These are phyloP conservation scores for Sebastes oblongus DNA, from an alignment of 2,797 vertebrate genomes.

Conservation along the genomic window DNA sequence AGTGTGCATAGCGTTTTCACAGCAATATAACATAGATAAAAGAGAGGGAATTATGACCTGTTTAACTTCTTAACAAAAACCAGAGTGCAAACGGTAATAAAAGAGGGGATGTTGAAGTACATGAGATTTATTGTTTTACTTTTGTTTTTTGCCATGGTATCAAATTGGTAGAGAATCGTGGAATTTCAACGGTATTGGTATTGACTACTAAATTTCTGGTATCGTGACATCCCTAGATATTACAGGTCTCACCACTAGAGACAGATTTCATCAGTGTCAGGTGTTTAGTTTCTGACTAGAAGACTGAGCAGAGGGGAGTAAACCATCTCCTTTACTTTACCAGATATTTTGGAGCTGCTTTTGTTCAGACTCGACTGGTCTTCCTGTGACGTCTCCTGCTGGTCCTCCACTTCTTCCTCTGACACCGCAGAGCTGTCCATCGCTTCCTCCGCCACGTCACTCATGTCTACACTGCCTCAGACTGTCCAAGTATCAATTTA, in stretches of 20 bases:
- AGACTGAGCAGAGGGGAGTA: neutral
- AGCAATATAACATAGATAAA: rapidly evolving
- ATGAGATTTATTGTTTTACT: no score
- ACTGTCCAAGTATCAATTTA: neutral
- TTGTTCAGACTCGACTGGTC: neutral
- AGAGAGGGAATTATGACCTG: no score
- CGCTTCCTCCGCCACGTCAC: conserved; percentile 38
- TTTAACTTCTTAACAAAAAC: no score
- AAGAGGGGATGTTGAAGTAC: no score
- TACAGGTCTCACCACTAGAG: neutral
- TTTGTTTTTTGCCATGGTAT: rapidly evolving
- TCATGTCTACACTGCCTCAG: conserved; percentile 34
- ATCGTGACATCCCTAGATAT: neutral
- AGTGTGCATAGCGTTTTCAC: no score
- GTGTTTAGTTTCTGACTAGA: neutral
- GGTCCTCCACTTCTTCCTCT: conserved; percentile 49
- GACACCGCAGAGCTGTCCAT: conserved; percentile 51
- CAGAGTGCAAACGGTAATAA: no score
- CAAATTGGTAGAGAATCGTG: no score
- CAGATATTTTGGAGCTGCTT: conserved; percentile 15
- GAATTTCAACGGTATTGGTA: no score
- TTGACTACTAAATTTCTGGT: no score
- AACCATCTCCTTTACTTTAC: conserved; percentile 8
- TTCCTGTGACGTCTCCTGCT: conserved; percentile 3
- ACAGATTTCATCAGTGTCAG: neutral